A percentile compares a stretch with the other conserved stretches of the same genome.
These are phyloP conservation scores for Oegoconia quadripuncta DNA, from an alignment of 2,888 invertebrate genomes.

Conservation along the genomic window DNA sequence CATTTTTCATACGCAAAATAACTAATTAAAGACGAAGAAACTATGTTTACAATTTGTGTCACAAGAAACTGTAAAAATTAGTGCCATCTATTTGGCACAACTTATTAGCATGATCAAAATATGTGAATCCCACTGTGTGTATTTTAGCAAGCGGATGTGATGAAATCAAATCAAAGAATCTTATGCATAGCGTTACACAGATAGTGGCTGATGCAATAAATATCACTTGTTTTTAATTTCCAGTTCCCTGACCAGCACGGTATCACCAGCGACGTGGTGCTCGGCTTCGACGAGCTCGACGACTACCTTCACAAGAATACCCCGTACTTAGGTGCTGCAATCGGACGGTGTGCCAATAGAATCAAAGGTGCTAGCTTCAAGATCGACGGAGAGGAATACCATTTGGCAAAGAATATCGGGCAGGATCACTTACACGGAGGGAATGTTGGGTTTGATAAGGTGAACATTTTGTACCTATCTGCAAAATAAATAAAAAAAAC, in stretches of 20 bases:
- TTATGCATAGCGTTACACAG: no score
- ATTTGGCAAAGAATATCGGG: slow-evolving; percentile 85
- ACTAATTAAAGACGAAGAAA: no score
- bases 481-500: no score
- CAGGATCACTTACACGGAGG: slow-evolving; percentile 92
- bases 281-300: slow-evolving; percentile 89
- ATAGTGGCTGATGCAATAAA: no score
- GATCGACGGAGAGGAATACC: slow-evolving; percentile 79
- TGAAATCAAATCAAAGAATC: no score
- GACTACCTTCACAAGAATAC: slow-evolving; percentile 67
- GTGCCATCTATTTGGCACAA: no score
- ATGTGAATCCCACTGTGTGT: no score
- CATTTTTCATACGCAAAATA: no score
- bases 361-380: slow-evolving; percentile 82
- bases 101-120: no score
- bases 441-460: slow-evolving; percentile 87
- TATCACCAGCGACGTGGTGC: slow-evolving; percentile 84
- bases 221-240: slow-evolving; percentile 2
- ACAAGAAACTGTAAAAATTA: no score
- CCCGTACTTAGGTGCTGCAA: slow-evolving; percentile 90
- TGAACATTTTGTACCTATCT: slow-evolving; percentile 37
- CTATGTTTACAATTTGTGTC: no score
- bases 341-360: slow-evolving; percentile 93
- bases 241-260: slow-evolving; percentile 85
- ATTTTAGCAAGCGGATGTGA: no score